These are phyloP conservation scores for Eustalomyia histrio DNA, from an alignment of 2,888 invertebrate species.

Conservation along the genomic window DNA sequence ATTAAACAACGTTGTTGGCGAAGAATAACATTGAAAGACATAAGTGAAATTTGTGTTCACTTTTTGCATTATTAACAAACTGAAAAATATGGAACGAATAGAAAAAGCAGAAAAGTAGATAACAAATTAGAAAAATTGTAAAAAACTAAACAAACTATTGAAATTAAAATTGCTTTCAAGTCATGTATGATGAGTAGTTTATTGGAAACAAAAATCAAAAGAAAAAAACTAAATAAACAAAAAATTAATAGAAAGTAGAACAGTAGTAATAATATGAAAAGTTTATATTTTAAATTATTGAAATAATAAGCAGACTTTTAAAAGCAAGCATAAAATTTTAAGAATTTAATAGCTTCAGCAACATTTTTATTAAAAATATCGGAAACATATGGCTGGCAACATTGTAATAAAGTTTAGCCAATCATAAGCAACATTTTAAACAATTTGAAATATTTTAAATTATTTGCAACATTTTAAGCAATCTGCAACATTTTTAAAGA, in stretches of 20 bases:
- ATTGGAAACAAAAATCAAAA: neutral
- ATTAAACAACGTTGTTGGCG: neutral
- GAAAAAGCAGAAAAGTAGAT: conserved; percentile 21
- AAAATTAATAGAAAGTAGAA: conserved; percentile 31
- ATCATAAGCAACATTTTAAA: neutral
- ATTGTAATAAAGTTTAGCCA: no score
- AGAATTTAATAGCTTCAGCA: no score
- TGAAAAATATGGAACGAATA: conserved; percentile 46
- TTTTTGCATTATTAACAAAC: conserved; percentile 40
- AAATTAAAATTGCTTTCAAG: conserved; percentile 45
- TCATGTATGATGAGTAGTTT: conserved; percentile 8
- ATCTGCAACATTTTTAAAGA: no score
- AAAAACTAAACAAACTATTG: conserved; percentile 35
- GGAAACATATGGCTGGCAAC: no score
- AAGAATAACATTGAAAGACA: conserved; percentile 18
- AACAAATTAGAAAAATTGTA: conserved; percentile 27
- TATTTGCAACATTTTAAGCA: no score
- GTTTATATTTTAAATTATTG: neutral
- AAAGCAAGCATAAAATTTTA: no score
- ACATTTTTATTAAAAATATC: no score
- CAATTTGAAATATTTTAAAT: no score
- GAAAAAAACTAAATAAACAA: neutral
- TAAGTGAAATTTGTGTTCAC: conserved; percentile 9
- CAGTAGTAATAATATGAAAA: neutral
- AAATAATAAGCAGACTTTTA: no score